These are phyloP conservation scores for Propithecus deckenii DNA, from an alignment of 2,797 vertebrate genomes.

Conservation along the genomic window DNA sequence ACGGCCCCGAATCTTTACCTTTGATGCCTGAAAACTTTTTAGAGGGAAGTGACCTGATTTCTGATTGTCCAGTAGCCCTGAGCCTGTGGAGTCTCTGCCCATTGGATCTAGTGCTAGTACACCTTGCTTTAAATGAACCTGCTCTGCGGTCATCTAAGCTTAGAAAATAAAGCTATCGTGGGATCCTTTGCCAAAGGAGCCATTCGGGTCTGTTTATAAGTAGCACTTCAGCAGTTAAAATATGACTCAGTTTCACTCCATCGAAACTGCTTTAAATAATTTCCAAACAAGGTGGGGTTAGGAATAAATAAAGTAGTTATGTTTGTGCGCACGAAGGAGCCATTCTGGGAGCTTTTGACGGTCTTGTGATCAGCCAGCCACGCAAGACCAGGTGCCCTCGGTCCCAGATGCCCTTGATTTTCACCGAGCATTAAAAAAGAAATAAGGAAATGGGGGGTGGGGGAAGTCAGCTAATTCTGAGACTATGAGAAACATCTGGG, in stretches of 20 bases:
- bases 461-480: not conserved
- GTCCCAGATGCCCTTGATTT: not conserved
- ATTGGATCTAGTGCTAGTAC: not conserved
- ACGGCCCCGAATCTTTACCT: not conserved
- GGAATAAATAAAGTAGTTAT: not conserved
- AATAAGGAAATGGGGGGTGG: constrained; percentile 24
- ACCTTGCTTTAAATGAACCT: not conserved
- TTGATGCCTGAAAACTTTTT: not conserved
- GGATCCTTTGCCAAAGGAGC: not conserved
- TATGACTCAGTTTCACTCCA: not conserved
- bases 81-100: not conserved
- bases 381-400: not conserved
- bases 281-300: not conserved
- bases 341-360: not conserved
- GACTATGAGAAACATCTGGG: not conserved
- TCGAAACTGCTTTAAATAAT: not conserved
- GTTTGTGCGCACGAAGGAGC: not conserved
- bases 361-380: not conserved
- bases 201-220: not conserved
- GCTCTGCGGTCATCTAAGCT: not conserved
- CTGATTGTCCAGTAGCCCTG: not conserved
- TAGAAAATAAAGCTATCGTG: not conserved
- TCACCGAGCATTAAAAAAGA: constrained; percentile 32
- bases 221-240: not conserved
- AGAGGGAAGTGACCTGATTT: not conserved